Evolutionary conservation across 2,113 vertebrate genomes (phyloP), one percentile per base, ranked within the genome.

Genomic region (Gambusia holbrooki): DNA sequence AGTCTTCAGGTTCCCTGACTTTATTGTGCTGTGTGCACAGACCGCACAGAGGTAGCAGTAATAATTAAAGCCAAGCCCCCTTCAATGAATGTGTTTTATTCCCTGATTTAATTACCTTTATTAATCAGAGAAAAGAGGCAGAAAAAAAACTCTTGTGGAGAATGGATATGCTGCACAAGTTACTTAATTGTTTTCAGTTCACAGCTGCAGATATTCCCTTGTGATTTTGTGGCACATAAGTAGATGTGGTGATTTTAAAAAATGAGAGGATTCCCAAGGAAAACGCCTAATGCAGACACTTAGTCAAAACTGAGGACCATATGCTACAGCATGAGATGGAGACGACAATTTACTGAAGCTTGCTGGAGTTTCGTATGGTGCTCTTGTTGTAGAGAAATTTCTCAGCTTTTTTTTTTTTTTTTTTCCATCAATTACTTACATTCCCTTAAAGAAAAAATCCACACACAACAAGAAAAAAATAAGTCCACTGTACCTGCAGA

Each of bases 51-150:
- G 84, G 86, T 89, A 81, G 83, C 85, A 84, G 88, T 92, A 91
- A 91, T 93, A 90, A 92, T 94, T 93, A 94, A 89, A 91, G 87
- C 75, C 73, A 88, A 84, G 81, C 72, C 76, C 69, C 83, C 73
- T 74, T 84, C 80, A 87, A 88, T 80, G 80, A 86, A 87, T 87
- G 85, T 79, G 76, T 89, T 90, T 93, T 91, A 91, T 82, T 79
- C 84, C 73, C 77, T 92, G 88, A 93, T 94, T 93, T 92, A 92
- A 94, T 94, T 91, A 84, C 83, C 84, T 92, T 91, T 93, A 93
- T 93, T 93, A 94, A 92, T 93, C 90, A 86, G 61, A 30, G 84
- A 48, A 70, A 74, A 85, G n/a, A 77, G 72, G 58, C 17, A 22
- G 35, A 37, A 9, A 33, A 33, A 67, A 80, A 73, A 76, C 29